Conservation (phyloP, 2,113 vertebrate genomes). For the Lepidothrix coronata region DNA sequence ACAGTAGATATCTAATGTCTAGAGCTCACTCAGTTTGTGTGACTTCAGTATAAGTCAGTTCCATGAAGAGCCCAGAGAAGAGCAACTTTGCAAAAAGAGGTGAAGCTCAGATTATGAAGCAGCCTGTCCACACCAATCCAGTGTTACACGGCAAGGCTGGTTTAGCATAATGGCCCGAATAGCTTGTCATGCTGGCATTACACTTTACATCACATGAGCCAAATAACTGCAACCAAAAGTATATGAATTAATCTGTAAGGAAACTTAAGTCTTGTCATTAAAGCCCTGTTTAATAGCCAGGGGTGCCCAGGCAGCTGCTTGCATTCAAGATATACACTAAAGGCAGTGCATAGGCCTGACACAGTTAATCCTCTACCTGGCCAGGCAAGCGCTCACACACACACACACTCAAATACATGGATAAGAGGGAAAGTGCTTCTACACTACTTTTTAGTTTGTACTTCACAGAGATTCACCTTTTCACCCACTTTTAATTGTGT, state of each 20-base stretch:
- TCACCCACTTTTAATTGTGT: background rate
- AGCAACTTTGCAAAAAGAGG: background rate
- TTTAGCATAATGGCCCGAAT: background rate
- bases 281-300: background rate
- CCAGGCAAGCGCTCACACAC: background rate
- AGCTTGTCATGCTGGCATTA: background rate
- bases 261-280: background rate
- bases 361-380: background rate
- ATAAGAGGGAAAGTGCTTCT: background rate
- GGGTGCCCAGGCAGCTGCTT: background rate
- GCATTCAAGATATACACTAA: fast-evolving
- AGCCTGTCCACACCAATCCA: background rate
- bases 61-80: background rate
- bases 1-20: background rate
- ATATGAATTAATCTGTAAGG: background rate
- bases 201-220: background rate
- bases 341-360: background rate
- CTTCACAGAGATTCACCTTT: background rate
- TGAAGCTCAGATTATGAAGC: fast-evolving
- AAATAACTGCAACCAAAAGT: background rate
- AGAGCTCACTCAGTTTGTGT: background rate
- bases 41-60: background rate
- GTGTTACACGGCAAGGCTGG: background rate
- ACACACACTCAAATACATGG: too few relatives aligned
- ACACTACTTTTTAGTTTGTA: background rate